Base-by-base conservation (phyloP, 2,797 vertebrate species). In the Aldrovandia affinis region DNA sequence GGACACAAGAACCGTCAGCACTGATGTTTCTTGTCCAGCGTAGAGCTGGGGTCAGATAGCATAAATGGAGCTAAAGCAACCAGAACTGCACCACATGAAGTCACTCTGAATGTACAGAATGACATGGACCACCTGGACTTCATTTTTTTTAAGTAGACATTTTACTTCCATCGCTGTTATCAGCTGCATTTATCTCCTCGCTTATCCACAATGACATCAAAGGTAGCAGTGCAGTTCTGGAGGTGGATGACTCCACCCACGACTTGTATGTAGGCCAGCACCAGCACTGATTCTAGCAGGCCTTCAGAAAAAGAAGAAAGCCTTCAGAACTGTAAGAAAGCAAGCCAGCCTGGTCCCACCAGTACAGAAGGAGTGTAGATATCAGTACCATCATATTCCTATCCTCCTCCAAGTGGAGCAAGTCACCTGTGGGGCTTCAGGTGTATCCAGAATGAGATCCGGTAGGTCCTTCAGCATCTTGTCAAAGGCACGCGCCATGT, bases 391-490 rank as follows among this genome's bases (percentile, higher is more conserved):
- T 75, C 70, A 75, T 5, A 22, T 18, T 30, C 4, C 12, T 68
- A 36, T 20, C 33, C 8, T 1, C 82, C 39, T 78, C 47, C 25
- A 5, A 3, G 47, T 54, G 10, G 12, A 15, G 77, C 47, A 0
- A 28, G 59, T 28, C 90, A 97, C 97, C 96, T 96, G 96, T 0
- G 97, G 95, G 4, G 97, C 97, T 52, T 97, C 97, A 0, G 97
- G 97, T 1, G 97, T 97, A 91, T 97, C 97, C 80, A 97, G 93
- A 47, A 97, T 96, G 84, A 97, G 96, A 89, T 97, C 97, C 0
- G 96, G 96, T 30, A 97, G 94, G 83, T 97, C 96, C 55, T 88
- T 93, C 79, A 97, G 95, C 79, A 96, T 95, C 91, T 95, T 93
- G 84, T 97, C 95, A 0, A 97, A 97, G 77, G 97, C 96, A 0